Evolutionary conservation across 2,113 vertebrate genomes (phyloP), one percentile per base, ranked within the genome.

Genomic region (Alouatta palliata): DNA sequence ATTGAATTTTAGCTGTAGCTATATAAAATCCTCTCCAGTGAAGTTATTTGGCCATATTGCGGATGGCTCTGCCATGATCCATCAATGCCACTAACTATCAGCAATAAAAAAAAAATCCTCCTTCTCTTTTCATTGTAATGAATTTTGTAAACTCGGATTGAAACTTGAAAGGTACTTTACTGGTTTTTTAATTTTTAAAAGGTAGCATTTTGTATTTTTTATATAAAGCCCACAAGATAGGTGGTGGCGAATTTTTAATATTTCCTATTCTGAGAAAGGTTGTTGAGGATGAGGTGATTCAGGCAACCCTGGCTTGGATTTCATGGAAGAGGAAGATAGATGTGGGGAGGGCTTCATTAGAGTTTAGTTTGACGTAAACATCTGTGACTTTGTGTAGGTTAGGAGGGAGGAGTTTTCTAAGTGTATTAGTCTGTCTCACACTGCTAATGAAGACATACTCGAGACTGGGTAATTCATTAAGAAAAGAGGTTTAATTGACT

Each of bases 1-100:
- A 98, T 97, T 99, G 98, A 98, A 98, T 98, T 98, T 99, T 98
- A 98, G 98, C 98, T 97, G 96, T 96, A 98, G 98, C 98, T 97
- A 91, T 98, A 98, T 98, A 98, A 98, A 98, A 98, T 96, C 98
- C 98, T 97, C 96, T 97, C 96, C 95, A 97, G 97, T 92, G 93
- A 98, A 98, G 98, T 98, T 97, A 97, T 98, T 98, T 98, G 98
- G 96, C 96, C 97, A 96, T 98, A 97, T 97, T 96, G 97, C 37
- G 32, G 97, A 97, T 81, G 76, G 94, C 92, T 98, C 80, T 87
- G 89, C 96, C 97, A 87, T 96, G 97, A 98, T 98, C 98, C 98
- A 98, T 98, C 98, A 98, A 97, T 98, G 98, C 97, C 98, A 98
- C 93, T 97, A 98, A 98, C 97, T 95, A 79, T 96, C 96, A 97